These are phyloP conservation scores for Butorides virescens DNA, from an alignment of 2,113 vertebrate species.

Conservation along the genomic window DNA sequence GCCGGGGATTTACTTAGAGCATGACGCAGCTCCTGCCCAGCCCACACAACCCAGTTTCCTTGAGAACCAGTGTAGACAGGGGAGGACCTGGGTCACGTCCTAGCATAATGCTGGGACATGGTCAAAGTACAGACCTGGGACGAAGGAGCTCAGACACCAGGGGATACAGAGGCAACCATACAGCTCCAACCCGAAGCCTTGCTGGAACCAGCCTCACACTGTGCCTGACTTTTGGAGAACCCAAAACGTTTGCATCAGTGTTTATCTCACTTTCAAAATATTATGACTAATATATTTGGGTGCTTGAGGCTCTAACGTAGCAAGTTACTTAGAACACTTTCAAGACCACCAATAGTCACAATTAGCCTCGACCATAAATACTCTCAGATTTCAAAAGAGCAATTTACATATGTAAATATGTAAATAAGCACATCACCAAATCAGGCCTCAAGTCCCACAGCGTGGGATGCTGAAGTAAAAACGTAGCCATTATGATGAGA, in stretches of 20 bases:
- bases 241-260: constrained; percentile 6
- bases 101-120: rapidly evolving
- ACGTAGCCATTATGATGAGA: not conserved
- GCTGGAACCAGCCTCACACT: not conserved
- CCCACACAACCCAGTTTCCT: not conserved
- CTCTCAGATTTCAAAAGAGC: not conserved
- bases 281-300: constrained; percentile 39
- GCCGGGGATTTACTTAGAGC: not conserved
- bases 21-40: not conserved
- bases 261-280: constrained; percentile 58
- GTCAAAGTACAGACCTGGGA: not conserved
- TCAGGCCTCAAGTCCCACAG: not conserved
- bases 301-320: not conserved
- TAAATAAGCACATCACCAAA: constrained; percentile 20
- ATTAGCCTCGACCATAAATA: not conserved
- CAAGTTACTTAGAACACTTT: not conserved
- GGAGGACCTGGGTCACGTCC: not conserved
- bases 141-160: not conserved
- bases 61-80: not conserved
- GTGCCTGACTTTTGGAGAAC: not conserved
- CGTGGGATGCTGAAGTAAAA: not conserved
- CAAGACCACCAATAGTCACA: constrained; percentile 28
- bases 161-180: not conserved
- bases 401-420: not conserved
- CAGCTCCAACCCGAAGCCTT: not conserved